Evolutionary conservation across 1,140 invertebrate genomes (phyloP), one percentile per base, ranked within the genome.

Genomic region (Pectinophora gossypiella): DNA sequence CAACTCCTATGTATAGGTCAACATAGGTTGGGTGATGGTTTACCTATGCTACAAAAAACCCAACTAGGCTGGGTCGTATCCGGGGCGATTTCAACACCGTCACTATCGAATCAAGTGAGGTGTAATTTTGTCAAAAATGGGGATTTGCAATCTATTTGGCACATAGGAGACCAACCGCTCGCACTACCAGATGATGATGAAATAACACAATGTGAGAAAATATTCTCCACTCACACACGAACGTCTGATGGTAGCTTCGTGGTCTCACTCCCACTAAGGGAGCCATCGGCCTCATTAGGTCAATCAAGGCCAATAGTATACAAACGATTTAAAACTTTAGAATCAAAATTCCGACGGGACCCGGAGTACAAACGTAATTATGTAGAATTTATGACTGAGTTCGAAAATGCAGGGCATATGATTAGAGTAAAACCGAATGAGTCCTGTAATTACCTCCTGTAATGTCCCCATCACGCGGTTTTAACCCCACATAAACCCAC

Each of bases 171-270:
- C 3, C 3, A n/a, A n/a, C 5, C 16, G 4, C 42, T 19, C 3
- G 3, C 15, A 44, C 19, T 19, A n/a, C 42, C 42, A 19, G 4
- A 16, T 12, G 42, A 44, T 44, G 16, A 44, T 2, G 15, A 44
- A 10, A n/a, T n/a, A 5, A 4, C 15, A 10, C 42, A 44, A 19
- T 44, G 42, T n/a, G 42, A 44, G 18, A 19, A 44, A n/a, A 15
- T 44, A 18, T 44, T 44, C 19, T 5, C 6, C 4, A 18, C 15
- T 19, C 42, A 44, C 18, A 19, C 5, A 3, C 5, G 42, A 5
- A 19, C 13, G 5, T 20, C 42, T 20, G 42, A 44, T n/a, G 42
- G 42, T 44, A 44, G n/a, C 19, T 44, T 44, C 19, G 42, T 44
- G n/a, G 42, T 44, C 3, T 16, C 13, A 5, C 5, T 44, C 19